Percentiles rank a stretch among this genome's conserved stretches.
Evolutionary conservation across 37 sponge, comb jelly and placozoan genomes (phyloP).

Genomic region (Halichondria panicea): DNA sequence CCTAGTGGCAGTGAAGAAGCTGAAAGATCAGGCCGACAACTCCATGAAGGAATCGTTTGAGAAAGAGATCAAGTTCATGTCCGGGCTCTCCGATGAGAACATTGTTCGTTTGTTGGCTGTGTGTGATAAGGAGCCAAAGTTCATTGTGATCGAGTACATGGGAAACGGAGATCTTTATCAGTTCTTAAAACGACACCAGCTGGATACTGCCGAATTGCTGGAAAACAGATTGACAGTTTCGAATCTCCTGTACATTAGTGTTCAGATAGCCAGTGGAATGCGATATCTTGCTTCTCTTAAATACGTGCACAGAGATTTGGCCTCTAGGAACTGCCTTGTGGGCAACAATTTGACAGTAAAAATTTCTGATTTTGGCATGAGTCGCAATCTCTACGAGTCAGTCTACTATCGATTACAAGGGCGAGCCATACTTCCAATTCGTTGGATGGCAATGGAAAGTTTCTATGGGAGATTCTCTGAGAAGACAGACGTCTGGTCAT

Average conservation of each 20-base stretch:
- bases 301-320: constrained; percentile 57
- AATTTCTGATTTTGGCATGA: constrained; percentile 84
- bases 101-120: constrained; percentile 51
- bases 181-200: constrained; percentile 54
- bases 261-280: constrained; percentile 73
- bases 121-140: constrained; percentile 12
- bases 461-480: constrained; percentile 72
- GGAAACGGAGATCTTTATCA: constrained; percentile 78
- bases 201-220: too few species aligned
- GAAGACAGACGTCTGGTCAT: constrained; percentile 75
- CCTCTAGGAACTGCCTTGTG: constrained; percentile 61
- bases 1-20: too few species aligned
- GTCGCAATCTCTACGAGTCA: constrained; percentile 56
- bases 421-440: constrained; percentile 42
- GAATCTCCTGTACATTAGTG: constrained; percentile 45
- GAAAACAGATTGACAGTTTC: not conserved
- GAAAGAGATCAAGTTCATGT: constrained; percentile 80
- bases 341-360: constrained; percentile 50
- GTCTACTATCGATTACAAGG: constrained; percentile 54
- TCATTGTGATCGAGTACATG: constrained; percentile 88
- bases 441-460: constrained; percentile 76
- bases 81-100: constrained; percentile 53
- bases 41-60: constrained; percentile 55
- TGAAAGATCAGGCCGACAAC: constrained; percentile 36
- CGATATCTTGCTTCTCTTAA: constrained; percentile 53